Evolutionary conservation across 2,888 invertebrate genomes (phyloP), one percentile per base, ranked within the genome.

Genomic region (Prenolepis imparis): DNA sequence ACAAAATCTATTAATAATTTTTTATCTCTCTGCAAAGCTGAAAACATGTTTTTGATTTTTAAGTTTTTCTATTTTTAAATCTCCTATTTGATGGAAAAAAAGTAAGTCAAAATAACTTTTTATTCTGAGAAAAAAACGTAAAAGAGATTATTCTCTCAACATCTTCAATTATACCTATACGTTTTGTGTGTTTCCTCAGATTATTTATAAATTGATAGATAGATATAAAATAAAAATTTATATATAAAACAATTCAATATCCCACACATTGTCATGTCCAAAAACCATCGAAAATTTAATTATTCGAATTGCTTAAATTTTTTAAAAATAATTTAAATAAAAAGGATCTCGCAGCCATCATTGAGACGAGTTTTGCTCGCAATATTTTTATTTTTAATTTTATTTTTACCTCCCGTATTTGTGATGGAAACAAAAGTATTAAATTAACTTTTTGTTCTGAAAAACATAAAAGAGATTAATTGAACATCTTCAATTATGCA

Each of bases 301-400:
- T 28, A 1, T n/a, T 28, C 24, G 15, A 32, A 3, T 21, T 18
- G 11, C 18, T 41, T 63, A 11, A 41, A 63, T 52, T 48, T 75
- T 63, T 32, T 9, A n/a, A n/a, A n/a, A 1, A 48, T n/a, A n/a
- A 52, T 24, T 24, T 18, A 18, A 9, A 5, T 55, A n/a, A 66
- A 77, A 66, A 64, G 24, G 28, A 18, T 32, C 28, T 32, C 18
- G 28, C 52, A 52, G 24, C 5, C 8, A 36, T 63, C 75, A 66
- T 52, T 52, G 52, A 18, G 52, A 52, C 24, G 24, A 75, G 39
- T 66, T 64, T 64, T 8, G 24, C 39, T 74, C 32, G 32, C n/a
- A n/a, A n/a, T n/a, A n/a, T n/a, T n/a, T n/a, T n/a, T n/a, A n/a
- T n/a, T n/a, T n/a, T n/a, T n/a, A n/a, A n/a, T n/a, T n/a, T n/a